phyloP scores from a whole-genome alignment of 2,797 vertebrate genomes.

The Anableps anableps region DNA sequence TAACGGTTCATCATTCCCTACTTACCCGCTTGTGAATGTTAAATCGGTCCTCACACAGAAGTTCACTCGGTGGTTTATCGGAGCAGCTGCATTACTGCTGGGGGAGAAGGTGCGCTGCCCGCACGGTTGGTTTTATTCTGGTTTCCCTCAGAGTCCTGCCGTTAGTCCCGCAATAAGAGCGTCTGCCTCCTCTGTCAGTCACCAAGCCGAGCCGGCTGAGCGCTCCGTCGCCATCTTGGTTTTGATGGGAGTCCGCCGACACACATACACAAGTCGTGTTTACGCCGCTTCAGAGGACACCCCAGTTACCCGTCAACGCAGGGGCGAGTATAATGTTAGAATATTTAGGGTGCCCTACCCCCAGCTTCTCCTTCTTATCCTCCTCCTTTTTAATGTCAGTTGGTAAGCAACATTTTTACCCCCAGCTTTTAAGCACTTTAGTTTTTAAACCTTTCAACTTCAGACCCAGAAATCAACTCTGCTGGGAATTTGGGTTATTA shows the following conservation, averaged over 20 bases:
- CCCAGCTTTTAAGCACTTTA: background rate
- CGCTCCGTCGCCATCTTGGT: constrained; percentile 76
- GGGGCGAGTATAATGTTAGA: background rate
- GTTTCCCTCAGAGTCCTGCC: constrained; percentile 2
- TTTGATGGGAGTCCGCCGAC: constrained; percentile 64
- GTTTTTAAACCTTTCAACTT: background rate
- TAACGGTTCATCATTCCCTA: constrained; percentile 54
- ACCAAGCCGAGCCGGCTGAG: constrained; percentile 59
- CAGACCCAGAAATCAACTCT: background rate
- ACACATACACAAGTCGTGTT: background rate
- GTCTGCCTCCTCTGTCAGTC: constrained; percentile 47
- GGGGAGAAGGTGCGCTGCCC: too few relatives aligned
- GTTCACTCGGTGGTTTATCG: constrained; percentile 54
- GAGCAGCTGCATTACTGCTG: constrained; percentile 16
- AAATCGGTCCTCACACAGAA: constrained; percentile 44
- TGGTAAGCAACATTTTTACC: too few relatives aligned
- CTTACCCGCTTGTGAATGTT: constrained; percentile 63
- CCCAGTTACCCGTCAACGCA: constrained; percentile 1
- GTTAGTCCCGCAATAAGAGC: constrained; percentile 25
- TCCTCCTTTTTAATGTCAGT: too few relatives aligned
- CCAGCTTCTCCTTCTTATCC: too few relatives aligned
- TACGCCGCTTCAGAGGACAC: constrained; percentile 21
- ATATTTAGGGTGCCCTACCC: background rate
- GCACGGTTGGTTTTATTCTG: background rate
- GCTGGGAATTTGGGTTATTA: background rate